phyloP scores from a whole-genome alignment of 2,888 invertebrate species.

The Eupithecia exiguata region DNA sequence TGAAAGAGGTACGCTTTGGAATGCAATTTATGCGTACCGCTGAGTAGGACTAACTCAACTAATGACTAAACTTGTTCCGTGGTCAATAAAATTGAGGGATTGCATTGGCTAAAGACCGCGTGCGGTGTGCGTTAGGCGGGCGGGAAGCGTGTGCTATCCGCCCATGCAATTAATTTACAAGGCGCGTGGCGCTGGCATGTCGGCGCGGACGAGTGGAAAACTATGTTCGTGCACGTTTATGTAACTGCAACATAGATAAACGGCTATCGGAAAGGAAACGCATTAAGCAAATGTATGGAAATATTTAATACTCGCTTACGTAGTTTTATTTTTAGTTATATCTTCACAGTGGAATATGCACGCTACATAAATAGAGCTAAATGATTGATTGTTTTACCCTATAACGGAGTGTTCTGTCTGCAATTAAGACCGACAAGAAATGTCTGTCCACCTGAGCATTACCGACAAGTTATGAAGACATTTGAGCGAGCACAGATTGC shows the following conservation, averaged over 20 bases:
- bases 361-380: conserved; percentile 72
- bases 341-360: conserved; percentile 64
- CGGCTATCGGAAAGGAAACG: conserved; percentile 11
- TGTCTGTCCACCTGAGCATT: conserved; percentile 64
- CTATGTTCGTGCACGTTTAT: conserved; percentile 48
- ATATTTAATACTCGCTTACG: conserved; percentile 2
- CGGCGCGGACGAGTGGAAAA: conserved; percentile 53
- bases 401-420: conserved; percentile 79
- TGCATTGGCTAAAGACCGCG: conserved; percentile 25
- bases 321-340: conserved; percentile 37
- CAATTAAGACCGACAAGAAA: conserved; percentile 76
- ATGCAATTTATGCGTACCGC: conserved; percentile 38
- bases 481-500: conserved; percentile 67
- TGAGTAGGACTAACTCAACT: conserved; percentile 27
- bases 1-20: conserved; percentile 52
- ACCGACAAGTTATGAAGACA: conserved; percentile 74
- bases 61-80: conserved; percentile 46
- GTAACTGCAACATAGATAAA: conserved; percentile 7
- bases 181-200: conserved; percentile 49
- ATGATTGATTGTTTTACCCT: conserved; percentile 60
- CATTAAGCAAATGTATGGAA: conserved; percentile 8
- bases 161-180: conserved; percentile 55
- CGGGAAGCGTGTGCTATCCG: conserved; percentile 50
- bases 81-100: conserved; percentile 35
- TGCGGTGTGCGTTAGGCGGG: conserved; percentile 49